Conservation (phyloP, 2,113 vertebrate genomes). For the Eira barbara region DNA sequence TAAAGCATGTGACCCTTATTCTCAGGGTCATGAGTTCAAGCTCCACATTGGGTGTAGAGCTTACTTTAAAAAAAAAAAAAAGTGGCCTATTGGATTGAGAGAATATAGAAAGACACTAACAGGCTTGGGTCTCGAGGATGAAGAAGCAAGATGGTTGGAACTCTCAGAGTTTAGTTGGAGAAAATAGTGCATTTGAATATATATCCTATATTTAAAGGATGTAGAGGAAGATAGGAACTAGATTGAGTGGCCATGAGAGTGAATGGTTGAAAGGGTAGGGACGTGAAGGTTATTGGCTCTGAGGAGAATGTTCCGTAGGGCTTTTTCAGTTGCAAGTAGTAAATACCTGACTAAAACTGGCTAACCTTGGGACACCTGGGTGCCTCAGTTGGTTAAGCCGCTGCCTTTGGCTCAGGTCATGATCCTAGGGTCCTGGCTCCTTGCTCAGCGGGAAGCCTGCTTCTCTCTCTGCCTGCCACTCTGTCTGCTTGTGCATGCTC, state of each 20-base stretch:
- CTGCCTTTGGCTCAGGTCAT: too few relatives aligned
- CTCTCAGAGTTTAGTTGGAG: background rate
- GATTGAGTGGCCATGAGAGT: background rate
- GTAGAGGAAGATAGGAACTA: background rate
- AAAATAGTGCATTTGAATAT: background rate
- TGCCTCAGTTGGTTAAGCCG: too few relatives aligned
- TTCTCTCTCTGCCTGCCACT: too few relatives aligned
- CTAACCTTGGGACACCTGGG: background rate
- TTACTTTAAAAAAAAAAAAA: background rate
- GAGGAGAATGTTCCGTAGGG: background rate
- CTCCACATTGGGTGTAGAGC: background rate
- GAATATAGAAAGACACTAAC: background rate
- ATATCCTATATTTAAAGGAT: background rate
- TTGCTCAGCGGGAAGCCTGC: too few relatives aligned
- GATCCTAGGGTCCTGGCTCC: too few relatives aligned
- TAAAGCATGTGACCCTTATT: background rate
- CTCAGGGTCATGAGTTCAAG: background rate
- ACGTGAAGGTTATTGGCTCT: background rate
- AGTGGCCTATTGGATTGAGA: background rate
- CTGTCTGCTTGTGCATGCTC: too few relatives aligned
- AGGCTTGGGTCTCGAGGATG: background rate
- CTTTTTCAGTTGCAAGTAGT: background rate
- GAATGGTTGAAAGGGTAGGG: background rate
- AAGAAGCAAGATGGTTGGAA: background rate
- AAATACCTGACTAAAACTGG: conserved; percentile 3